Evolutionary conservation across 2,113 vertebrate species (phyloP), one percentile per base, ranked within the genome.

Genomic region (Podarcis cretensis): DNA sequence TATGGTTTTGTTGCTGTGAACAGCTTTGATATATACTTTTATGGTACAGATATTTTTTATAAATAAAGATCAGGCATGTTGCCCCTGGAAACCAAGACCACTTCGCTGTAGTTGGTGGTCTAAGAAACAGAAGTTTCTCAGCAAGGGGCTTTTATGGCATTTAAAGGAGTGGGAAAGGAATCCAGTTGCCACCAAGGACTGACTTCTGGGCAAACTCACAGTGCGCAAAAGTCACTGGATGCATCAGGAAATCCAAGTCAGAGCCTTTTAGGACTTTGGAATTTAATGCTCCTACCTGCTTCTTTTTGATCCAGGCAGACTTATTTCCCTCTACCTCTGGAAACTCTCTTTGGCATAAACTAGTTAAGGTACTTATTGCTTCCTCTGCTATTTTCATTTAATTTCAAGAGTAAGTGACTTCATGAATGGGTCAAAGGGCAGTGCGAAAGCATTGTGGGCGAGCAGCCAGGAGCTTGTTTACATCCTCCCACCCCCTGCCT

Each of bases 301-400:
- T 59, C 81, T 32, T 68, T 32, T 16, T 43, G 20, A 48, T 2
- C n/a, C n/a, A 57, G 71, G 27, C 30, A 43, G 68, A 54, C 16
- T 3, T 32, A 23, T 30, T n/a, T 14, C 21, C 43, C 30, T 71
- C 40, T 48, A 86, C 43, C 5, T 2, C 1, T 16, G 88, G 66
- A 30, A 12, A 0, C 14, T 54, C 40, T 0, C 3, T 77, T 18
- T 2, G 63, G 65, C 0, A 0, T 37, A 65, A 21, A 0, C 23
- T 35, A 57, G 4, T 73, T 65, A 4, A 6, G 43, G 43, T 43
- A 43, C 5, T 65, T 81, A 54, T 18, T 81, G 54, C 2, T 65
- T 65, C 76, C 76, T 13, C 57, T 37, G 4, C 6, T 6, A 27
- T 27, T 80, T 23, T 0, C 20, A 0, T 3, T n/a, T 71, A 6